Evolutionary conservation across 2,797 vertebrate genomes (phyloP).

Genomic region (Enteromius anoplus): DNA sequence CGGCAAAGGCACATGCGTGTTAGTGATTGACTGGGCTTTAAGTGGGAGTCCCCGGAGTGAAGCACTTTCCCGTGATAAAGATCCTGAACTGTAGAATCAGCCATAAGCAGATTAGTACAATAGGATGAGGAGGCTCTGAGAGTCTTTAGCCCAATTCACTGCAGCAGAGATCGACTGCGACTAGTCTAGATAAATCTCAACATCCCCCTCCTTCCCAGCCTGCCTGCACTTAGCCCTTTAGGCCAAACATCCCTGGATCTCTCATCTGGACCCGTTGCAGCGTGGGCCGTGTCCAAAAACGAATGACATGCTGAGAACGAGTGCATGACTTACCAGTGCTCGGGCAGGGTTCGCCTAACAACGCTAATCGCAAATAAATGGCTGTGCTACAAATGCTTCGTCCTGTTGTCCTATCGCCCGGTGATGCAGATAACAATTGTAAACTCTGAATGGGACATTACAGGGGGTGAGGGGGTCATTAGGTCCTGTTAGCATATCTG

Average conservation of each 20-base stretch:
- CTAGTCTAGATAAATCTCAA: slow-evolving; percentile 51
- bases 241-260: slow-evolving; percentile 37
- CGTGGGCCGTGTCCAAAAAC: slow-evolving; percentile 26
- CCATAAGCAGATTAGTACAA: slow-evolving; percentile 82
- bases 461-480: slow-evolving; percentile 37
- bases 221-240: slow-evolving; percentile 27
- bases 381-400: slow-evolving; percentile 36
- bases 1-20: slow-evolving; percentile 15
- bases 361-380: neutral
- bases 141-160: slow-evolving; percentile 72
- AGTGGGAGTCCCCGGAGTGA: slow-evolving; percentile 70
- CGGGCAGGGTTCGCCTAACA: neutral
- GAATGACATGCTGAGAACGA: slow-evolving; percentile 10
- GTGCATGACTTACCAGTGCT: slow-evolving; percentile 28
- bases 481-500: slow-evolving; percentile 50
- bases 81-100: slow-evolving; percentile 72
- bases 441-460: slow-evolving; percentile 47
- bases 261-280: slow-evolving; percentile 23
- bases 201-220: slow-evolving; percentile 20
- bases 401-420: slow-evolving; percentile 9
- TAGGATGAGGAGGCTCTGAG: slow-evolving; percentile 78
- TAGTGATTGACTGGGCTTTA: slow-evolving; percentile 58
- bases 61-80: slow-evolving; percentile 69
- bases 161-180: slow-evolving; percentile 54
- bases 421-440: slow-evolving; percentile 46